phyloP scores from a whole-genome alignment of 2,888 invertebrate genomes.

The Anarsia innoxiella region DNA sequence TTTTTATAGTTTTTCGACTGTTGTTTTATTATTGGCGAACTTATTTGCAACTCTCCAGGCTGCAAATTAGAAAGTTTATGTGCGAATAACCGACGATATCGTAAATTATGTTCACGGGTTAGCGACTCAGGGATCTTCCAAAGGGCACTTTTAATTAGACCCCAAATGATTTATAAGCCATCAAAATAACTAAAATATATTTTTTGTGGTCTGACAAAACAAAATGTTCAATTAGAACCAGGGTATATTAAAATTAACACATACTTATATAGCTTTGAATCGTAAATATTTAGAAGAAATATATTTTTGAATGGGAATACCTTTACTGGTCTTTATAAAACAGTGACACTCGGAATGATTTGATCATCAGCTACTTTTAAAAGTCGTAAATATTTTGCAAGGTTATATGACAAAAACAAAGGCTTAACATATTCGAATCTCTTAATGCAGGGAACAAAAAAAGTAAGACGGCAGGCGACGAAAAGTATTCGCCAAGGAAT shows the following conservation, averaged over 20 bases:
- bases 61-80: slow-evolving; percentile 72
- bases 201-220: slow-evolving; percentile 32
- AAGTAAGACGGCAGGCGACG: slow-evolving; percentile 60
- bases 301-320: too few species aligned
- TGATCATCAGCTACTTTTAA: too few species aligned
- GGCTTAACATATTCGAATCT: slow-evolving; percentile 19
- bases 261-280: too few species aligned
- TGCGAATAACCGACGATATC: slow-evolving; percentile 52
- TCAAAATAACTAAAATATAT: slow-evolving; percentile 49
- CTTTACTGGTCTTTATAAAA: too few species aligned
- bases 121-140: slow-evolving; percentile 41
- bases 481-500: slow-evolving; percentile 68
- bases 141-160: slow-evolving; percentile 65
- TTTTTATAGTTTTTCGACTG: slow-evolving; percentile 63
- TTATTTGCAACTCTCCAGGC: slow-evolving; percentile 44
- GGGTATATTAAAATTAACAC: too few species aligned
- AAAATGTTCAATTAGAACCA: too few species aligned
- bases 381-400: neutral
- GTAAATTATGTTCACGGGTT: slow-evolving; percentile 66
- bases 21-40: slow-evolving; percentile 57
- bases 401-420: neutral
- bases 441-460: slow-evolving; percentile 50
- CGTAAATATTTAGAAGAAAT: too few species aligned
- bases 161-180: slow-evolving; percentile 59
- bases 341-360: too few species aligned